Conservation (phyloP, 2,113 vertebrate species). For the Physeter macrocephalus region DNA sequence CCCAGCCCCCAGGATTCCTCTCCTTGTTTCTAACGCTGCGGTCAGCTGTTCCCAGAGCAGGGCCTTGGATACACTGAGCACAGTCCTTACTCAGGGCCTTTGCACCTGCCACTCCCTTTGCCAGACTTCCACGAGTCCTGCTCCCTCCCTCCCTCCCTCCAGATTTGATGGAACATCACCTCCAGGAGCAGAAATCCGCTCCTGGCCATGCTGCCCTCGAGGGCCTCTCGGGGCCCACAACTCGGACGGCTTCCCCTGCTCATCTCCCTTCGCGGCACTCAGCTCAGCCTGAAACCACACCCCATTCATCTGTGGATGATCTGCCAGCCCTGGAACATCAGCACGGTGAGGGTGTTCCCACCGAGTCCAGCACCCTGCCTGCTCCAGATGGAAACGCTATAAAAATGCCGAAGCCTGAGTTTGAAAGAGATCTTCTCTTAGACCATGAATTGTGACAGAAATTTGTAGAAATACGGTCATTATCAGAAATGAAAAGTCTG, state of each 20-base stretch:
- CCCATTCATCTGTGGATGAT: too few relatives aligned
- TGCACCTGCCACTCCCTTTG: background rate
- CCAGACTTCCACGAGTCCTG: background rate
- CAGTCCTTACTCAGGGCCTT: background rate
- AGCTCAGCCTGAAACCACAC: background rate
- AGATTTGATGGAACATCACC: background rate
- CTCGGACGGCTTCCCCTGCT: background rate
- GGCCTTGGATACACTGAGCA: background rate
- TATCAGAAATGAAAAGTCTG: constrained; percentile 21
- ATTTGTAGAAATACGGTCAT: constrained; percentile 38
- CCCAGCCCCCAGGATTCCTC: background rate
- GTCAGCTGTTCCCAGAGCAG: background rate
- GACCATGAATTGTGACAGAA: constrained; percentile 12
- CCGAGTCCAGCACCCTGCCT: background rate
- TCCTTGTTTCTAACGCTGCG: background rate
- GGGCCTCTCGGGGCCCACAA: background rate
- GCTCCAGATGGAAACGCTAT: background rate
- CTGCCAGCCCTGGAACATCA: fast-evolving
- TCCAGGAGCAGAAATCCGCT: background rate
- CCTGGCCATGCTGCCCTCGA: background rate
- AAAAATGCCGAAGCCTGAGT: background rate
- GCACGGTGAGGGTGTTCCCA: fast-evolving
- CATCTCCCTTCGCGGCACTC: background rate
- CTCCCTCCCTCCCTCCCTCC: background rate
- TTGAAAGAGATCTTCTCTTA: constrained; percentile 28